Evolutionary conservation across 2,113 vertebrate species (phyloP), one percentile per base, ranked within the genome.

Genomic region (Elachura formosa): DNA sequence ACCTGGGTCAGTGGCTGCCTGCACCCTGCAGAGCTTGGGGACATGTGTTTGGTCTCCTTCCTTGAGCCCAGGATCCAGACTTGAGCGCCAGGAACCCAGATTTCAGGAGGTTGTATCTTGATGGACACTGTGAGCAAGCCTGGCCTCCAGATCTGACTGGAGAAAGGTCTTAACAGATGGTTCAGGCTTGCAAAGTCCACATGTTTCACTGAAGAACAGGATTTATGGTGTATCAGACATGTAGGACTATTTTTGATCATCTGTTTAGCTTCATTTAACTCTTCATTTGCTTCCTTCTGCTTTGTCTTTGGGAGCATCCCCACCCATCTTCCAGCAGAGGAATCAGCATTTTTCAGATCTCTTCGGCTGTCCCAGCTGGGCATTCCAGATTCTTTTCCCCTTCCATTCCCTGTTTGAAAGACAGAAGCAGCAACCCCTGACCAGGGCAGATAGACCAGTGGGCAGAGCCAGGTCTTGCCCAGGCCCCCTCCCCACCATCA

Each of bases 401-500:
- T 28, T 4, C 10, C 10, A 33, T 41, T 41, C 22, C 12, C 17
- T 66, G 31, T 1, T 6, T 51, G 40, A 75, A 69, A 84, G 20
- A 45, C 7, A 14, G 49, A 67, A 34, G 24, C 51, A 94, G 26
- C 36, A 75, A 6, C 9, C 40, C 33, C 26, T 56, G 14, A 73
- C 1, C 29, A 10, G 28, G 22, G 12, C 4, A 11, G 45, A 19
- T 3, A 4, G 23, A 16, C 0, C 52, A 43, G 12, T 7, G 52
- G 9, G n/a, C n/a, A 85, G 31, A 59, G 29, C 3, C 41, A 68
- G 34, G 4, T 49, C 25, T 52, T 71, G 5, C 25, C 40, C 28
- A 46, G 25, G 3, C 3, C 11, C 24, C 12, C 14, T 89, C 76
- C 66, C 3, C 4, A 2, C 24, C 9, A 3, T 33, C 24, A 16